phyloP scores from a whole-genome alignment of 2,888 invertebrate species.

The Theodoxus fluviatilis region DNA sequence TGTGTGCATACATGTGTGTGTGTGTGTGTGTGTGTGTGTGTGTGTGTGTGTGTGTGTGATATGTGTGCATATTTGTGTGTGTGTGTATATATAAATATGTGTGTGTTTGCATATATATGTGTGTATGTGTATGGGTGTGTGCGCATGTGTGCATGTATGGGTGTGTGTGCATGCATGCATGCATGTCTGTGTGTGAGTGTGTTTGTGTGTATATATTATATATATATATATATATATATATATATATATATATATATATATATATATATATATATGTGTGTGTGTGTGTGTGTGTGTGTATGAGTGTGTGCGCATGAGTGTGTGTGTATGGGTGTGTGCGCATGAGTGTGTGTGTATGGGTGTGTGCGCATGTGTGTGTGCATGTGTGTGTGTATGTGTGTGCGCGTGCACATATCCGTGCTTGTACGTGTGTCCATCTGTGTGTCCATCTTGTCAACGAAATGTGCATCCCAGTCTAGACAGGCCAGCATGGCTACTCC shows the following conservation, averaged over 20 bases:
- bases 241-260: no score
- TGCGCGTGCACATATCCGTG: not conserved
- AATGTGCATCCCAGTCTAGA: no score
- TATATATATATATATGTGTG: no score
- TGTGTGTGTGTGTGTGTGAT: slow-evolving; percentile 18
- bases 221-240: no score
- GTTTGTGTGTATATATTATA: not conserved
- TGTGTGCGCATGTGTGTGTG: no score
- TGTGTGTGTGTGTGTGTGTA: slow-evolving; percentile 8
- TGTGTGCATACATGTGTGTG: not conserved
- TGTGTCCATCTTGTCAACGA: no score
- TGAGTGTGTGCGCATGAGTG: no score
- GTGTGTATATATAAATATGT: not conserved
- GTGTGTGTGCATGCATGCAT: not conserved
- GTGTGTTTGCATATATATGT: not conserved
- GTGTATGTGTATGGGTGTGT: not conserved
- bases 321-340: not conserved
- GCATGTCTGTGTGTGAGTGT: not conserved
- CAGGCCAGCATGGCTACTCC: no score
- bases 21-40: not conserved
- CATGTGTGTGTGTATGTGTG: not conserved
- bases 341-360: not conserved
- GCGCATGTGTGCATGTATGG: not conserved
- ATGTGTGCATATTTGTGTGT: not conserved
- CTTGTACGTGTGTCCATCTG: not conserved